Evolutionary conservation across 2,888 invertebrate species (phyloP).

Genomic region (Physocephala rufipes): DNA sequence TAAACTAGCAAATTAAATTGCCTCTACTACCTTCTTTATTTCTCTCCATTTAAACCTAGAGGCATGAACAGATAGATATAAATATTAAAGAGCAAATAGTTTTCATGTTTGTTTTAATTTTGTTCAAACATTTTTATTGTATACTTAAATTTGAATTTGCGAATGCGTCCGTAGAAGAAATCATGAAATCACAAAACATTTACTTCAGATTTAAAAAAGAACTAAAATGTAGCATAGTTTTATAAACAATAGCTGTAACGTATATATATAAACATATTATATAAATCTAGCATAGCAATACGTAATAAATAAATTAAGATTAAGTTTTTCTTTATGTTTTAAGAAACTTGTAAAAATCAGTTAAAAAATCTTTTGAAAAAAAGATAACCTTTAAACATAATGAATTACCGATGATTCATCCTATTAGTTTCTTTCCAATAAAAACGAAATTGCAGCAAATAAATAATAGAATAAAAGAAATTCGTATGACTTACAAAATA

Average conservation of each 20-base stretch:
- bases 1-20: too few relatives aligned
- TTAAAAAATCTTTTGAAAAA: conserved; percentile 18
- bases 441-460: conserved; percentile 16
- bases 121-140: conserved; percentile 18
- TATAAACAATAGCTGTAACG: conserved; percentile 47
- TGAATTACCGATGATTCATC: conserved; percentile 1
- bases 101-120: conserved; percentile 12
- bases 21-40: too few relatives aligned
- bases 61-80: background rate
- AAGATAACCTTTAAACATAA: conserved; percentile 5
- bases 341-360: conserved; percentile 31
- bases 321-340: conserved; percentile 24
- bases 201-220: conserved; percentile 39
- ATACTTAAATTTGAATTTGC: conserved; percentile 27
- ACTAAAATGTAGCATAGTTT: conserved; percentile 44
- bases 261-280: conserved; percentile 43
- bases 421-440: conserved; percentile 16
- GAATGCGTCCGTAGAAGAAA: conserved; percentile 16
- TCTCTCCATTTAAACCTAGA: too few relatives aligned
- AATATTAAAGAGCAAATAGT: background rate
- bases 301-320: conserved; percentile 2
- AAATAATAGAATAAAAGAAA: conserved; percentile 4
- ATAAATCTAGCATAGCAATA: conserved; percentile 42
- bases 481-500: background rate
- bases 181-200: conserved; percentile 24